These are phyloP conservation scores for Aurelia aurita DNA, from an alignment of 30 jellyfish, hydroid and myxozoan genomes.

Conservation along the genomic window DNA sequence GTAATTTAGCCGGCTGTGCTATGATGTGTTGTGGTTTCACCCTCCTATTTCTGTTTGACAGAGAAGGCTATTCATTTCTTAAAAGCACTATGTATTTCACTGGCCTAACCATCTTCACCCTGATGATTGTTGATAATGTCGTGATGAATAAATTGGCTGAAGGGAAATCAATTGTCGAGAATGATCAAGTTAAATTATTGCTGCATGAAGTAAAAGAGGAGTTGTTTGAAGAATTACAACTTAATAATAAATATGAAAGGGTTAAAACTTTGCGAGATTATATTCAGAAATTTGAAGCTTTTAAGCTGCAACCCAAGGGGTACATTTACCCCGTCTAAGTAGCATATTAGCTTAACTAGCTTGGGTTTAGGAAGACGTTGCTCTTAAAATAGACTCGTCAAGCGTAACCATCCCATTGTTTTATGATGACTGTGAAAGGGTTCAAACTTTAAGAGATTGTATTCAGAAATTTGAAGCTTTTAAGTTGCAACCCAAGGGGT, in stretches of 20 bases:
- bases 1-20: slow-evolving; percentile 75
- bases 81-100: slow-evolving; percentile 76
- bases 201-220: slow-evolving; percentile 77
- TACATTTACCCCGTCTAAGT: slow-evolving; percentile 62
- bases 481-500: slow-evolving; percentile 56
- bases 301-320: slow-evolving; percentile 59
- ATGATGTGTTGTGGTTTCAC: slow-evolving; percentile 71
- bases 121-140: slow-evolving; percentile 59
- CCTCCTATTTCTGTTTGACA: slow-evolving; percentile 60
- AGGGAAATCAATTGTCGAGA: slow-evolving; percentile 48
- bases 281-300: slow-evolving; percentile 47
- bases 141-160: slow-evolving; percentile 60
- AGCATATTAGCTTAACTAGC: too few species aligned
- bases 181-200: slow-evolving; percentile 61
- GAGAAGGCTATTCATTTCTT: slow-evolving; percentile 44
- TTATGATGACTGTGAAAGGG: slow-evolving; percentile 50
- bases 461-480: slow-evolving; percentile 47
- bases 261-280: slow-evolving; percentile 68
- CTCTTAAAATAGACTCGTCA: background rate
- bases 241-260: slow-evolving; percentile 61
- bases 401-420: background rate
- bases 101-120: slow-evolving; percentile 67
- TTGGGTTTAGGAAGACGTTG: too few species aligned
- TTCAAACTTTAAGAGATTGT: slow-evolving; percentile 59
- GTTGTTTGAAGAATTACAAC: slow-evolving; percentile 64